phyloP scores from a whole-genome alignment of 2,113 vertebrate genomes.

The Phrynocephalus versicolor region DNA sequence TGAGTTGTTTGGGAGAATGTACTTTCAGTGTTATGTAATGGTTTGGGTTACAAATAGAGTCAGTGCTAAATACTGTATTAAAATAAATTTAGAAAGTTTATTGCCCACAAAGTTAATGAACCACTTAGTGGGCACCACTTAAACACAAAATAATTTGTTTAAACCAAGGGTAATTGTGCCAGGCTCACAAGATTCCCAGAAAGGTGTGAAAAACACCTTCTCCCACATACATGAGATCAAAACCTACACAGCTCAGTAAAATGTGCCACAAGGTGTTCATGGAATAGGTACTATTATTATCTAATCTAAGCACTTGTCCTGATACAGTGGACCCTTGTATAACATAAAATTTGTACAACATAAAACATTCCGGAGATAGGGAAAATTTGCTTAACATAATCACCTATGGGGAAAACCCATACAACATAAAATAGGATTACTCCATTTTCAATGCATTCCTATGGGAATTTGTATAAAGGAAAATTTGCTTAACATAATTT shows the following conservation, averaged over 20 bases:
- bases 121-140: conserved; percentile 50
- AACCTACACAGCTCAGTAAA: conserved; percentile 41
- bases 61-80: conserved; percentile 63
- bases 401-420: too few relatives aligned
- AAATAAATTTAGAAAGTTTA: conserved; percentile 66
- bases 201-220: conserved; percentile 53
- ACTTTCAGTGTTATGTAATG: conserved; percentile 59
- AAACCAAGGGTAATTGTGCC: conserved; percentile 56
- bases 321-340: too few relatives aligned
- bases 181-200: conserved; percentile 59
- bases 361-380: too few relatives aligned
- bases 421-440: too few relatives aligned
- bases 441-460: too few relatives aligned
- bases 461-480: too few relatives aligned
- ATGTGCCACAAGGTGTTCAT: conserved; percentile 39
- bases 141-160: conserved; percentile 60
- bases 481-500: too few relatives aligned
- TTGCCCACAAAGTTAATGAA: conserved; percentile 69
- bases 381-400: too few relatives aligned
- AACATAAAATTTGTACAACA: too few relatives aligned
- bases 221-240: conserved; percentile 21
- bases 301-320: conserved; percentile 65
- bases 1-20: conserved; percentile 47
- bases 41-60: conserved; percentile 63
- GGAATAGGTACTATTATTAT: conserved; percentile 59